Evolutionary conservation across 2,797 vertebrate genomes (phyloP).

Genomic region (Serranus cabrilla): DNA sequence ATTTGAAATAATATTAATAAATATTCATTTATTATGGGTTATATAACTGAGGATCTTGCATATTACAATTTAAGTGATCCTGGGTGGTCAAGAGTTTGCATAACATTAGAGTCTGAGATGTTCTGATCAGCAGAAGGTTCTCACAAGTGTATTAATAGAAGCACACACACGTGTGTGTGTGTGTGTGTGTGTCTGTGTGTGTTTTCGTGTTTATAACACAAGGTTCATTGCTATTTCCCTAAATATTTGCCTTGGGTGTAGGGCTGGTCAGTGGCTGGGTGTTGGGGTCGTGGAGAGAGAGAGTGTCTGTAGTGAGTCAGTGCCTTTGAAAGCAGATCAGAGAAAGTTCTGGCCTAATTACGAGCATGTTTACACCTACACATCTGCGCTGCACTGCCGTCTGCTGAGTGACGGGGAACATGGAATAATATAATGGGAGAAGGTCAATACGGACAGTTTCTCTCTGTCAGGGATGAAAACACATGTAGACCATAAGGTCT

Average conservation of each 20-base stretch:
- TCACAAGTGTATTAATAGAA: conserved; percentile 26
- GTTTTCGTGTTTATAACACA: conserved; percentile 41
- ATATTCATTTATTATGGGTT: no score
- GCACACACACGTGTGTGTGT: neutral
- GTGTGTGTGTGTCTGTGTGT: conserved; percentile 24
- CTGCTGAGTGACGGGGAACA: conserved; percentile 58
- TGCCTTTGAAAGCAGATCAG: conserved; percentile 74
- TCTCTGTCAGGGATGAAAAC: conserved; percentile 28
- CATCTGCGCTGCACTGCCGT: conserved; percentile 60
- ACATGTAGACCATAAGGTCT: conserved; percentile 5
- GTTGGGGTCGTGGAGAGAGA: conserved; percentile 46
- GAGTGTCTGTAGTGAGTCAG: conserved; percentile 54
- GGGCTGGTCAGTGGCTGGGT: conserved; percentile 56
- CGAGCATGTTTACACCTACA: conserved; percentile 71
- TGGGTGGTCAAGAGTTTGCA: neutral
- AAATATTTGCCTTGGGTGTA: conserved; percentile 76
- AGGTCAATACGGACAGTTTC: conserved; percentile 27
- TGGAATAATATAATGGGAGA: conserved; percentile 39
- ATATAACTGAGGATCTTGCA: neutral
- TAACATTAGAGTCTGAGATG: conserved; percentile 5
- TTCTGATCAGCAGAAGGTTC: conserved; percentile 14
- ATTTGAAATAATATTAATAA: neutral
- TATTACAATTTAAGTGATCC: neutral
- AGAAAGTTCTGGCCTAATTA: conserved; percentile 69
- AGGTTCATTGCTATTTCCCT: conserved; percentile 59